Conservation (phyloP, 2,888 invertebrate species). For the Hetaerina titia region DNA sequence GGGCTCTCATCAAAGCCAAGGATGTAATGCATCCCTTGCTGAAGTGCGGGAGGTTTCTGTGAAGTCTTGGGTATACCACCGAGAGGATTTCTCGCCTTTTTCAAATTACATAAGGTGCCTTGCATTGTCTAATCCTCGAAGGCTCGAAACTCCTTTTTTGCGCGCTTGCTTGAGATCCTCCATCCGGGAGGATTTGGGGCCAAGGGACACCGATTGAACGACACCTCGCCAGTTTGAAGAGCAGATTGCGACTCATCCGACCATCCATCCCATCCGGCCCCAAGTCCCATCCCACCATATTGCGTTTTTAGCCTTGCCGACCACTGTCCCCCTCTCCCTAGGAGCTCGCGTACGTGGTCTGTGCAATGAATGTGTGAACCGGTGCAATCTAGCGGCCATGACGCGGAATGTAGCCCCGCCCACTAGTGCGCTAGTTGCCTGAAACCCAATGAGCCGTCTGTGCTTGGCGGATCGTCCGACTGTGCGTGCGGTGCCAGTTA, state of each 20-base stretch:
- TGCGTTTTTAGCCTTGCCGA: neutral
- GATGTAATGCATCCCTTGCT: neutral
- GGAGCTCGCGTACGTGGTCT: too few species aligned
- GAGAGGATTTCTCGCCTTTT: neutral
- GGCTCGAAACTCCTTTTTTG: neutral
- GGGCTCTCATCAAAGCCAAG: too few species aligned
- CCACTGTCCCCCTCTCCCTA: neutral
- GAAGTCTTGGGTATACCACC: neutral
- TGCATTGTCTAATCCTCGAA: neutral
- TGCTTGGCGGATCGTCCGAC: too few species aligned
- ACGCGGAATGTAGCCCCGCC: too few species aligned
- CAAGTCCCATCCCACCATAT: neutral
- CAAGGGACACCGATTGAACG: neutral
- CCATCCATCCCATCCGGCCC: neutral
- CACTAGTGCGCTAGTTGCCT: too few species aligned
- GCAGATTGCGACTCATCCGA: neutral
- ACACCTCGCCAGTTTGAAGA: neutral
- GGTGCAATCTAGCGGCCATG: too few species aligned
- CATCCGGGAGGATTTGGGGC: neutral
- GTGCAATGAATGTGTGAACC: too few species aligned
- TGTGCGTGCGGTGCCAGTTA: too few species aligned
- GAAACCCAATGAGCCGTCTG: too few species aligned
- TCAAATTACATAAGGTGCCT: neutral
- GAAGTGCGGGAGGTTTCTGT: neutral
- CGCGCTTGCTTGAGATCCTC: neutral